These are phyloP conservation scores for Limanda limanda DNA, from an alignment of 2,113 vertebrate genomes.

Conservation along the genomic window DNA sequence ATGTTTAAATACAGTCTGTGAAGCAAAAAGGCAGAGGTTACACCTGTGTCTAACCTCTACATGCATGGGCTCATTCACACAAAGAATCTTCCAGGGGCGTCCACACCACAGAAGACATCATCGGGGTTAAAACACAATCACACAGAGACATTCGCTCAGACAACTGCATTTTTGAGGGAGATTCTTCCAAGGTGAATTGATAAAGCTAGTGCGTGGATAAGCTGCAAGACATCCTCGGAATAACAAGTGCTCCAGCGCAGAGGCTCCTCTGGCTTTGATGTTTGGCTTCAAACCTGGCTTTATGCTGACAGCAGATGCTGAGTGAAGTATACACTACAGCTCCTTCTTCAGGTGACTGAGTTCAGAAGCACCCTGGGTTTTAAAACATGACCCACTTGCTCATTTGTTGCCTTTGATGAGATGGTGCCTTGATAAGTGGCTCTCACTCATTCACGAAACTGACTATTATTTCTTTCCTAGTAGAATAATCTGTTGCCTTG, in stretches of 20 bases:
- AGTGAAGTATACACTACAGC: constrained; percentile 61
- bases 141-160: constrained; percentile 57
- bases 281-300: constrained; percentile 75
- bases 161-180: constrained; percentile 60
- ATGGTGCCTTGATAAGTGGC: constrained; percentile 47
- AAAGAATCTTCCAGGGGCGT: constrained; percentile 17
- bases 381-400: constrained; percentile 56
- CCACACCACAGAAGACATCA: constrained; percentile 12
- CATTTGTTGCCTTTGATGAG: constrained; percentile 43
- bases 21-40: constrained; percentile 53
- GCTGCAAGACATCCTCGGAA: constrained; percentile 75
- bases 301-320: constrained; percentile 77
- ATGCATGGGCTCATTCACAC: constrained; percentile 21
- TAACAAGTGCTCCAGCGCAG: constrained; percentile 76
- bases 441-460: constrained; percentile 26
- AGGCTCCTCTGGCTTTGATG: constrained; percentile 76
- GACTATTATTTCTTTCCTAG: constrained; percentile 3
- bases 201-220: constrained; percentile 77
- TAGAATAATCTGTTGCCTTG: constrained; percentile 14
- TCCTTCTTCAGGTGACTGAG: constrained; percentile 57
- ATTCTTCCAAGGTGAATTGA: constrained; percentile 79
- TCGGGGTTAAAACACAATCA: constrained; percentile 58
- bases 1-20: constrained; percentile 12
- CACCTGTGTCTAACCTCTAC: constrained; percentile 24
- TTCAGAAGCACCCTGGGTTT: constrained; percentile 48